phyloP scores from a whole-genome alignment of 2,113 vertebrate genomes.

The Xiphorhynchus elegans region DNA sequence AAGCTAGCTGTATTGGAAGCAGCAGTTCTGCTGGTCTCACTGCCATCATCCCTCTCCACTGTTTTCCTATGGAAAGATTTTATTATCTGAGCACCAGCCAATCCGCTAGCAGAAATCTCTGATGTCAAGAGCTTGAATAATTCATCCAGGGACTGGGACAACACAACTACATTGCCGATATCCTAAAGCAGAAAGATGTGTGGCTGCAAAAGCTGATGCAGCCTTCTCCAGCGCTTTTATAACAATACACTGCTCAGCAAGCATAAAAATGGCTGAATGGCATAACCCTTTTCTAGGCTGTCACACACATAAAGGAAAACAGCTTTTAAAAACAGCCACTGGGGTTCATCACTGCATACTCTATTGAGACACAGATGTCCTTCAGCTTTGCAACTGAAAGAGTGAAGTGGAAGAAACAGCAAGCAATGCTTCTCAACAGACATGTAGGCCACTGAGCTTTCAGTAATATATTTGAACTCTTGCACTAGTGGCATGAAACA shows the following conservation, averaged over 20 bases:
- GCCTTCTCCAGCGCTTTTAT: neutral
- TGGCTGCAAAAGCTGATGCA: constrained; percentile 31
- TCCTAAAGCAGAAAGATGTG: constrained; percentile 6
- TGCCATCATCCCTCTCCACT: constrained; percentile 78
- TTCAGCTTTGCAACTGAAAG: neutral
- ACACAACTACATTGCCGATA: constrained; percentile 12
- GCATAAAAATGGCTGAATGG: neutral
- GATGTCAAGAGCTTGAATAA: constrained; percentile 82
- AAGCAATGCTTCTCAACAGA: neutral
- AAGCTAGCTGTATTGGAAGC: constrained; percentile 49
- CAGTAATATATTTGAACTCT: neutral
- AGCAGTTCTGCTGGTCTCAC: constrained; percentile 70
- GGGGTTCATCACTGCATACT: neutral
- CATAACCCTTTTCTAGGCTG: neutral
- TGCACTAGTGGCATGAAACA: neutral
- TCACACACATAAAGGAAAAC: neutral
- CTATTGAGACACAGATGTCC: neutral
- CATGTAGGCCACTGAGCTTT: neutral
- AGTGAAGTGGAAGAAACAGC: neutral
- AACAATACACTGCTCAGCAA: neutral
- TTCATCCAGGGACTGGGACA: constrained; percentile 68
- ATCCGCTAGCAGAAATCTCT: constrained; percentile 68
- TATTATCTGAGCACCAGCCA: constrained; percentile 67
- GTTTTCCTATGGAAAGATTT: constrained; percentile 64
- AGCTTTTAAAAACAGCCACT: neutral